Base-by-base conservation (phyloP, 2,888 invertebrate genomes). In the Andrena chrysosceles region DNA sequence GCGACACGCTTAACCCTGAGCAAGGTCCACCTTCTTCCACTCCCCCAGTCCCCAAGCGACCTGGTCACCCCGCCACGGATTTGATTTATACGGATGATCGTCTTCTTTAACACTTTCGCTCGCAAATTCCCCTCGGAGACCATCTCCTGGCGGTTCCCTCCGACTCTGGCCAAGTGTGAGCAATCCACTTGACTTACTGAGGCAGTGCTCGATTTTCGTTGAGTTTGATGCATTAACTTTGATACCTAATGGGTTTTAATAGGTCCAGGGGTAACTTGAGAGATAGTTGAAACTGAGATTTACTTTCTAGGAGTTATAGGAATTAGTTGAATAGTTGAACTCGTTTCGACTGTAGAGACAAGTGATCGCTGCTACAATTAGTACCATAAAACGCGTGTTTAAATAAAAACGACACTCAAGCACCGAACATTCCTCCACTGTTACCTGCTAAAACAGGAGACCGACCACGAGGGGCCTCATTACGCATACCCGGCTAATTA, bases 1-100 rank as follows among this genome's bases (percentile, higher is more conserved):
- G 89, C 91, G 91, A 91, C 91, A 91, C 91, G 87, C 89, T 89
- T 87, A 87, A 90, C 88, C 89, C 84, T 83, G 80, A 75, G 81
- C 54, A 86, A 87, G 87, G 73, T 84, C 83, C 77, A 63, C 49
- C 80, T 72, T 52, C 73, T 71, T 62, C 71, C 42, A 29, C 42
- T 48, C 29, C 23, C 23, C n/a, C 63, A 35, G 52, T 29, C 56
- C 42, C 67, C 4, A 8, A 56, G 23, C 56, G 23, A 20, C 23
- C 23, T 4, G 23, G 54, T 54, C 33, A 42, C 49, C 66, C 66
- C 49, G 69, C 63, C 26, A 74, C 67, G 20, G 52, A 67, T 83
- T 66, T 81, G 73, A 76, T 83, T 72, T 79, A 62, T 80, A 69
- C 75, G 67, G 59, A 81, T 74, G 56, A 68, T 75, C 75, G 67